These are phyloP conservation scores for Catocala fraxini DNA, from an alignment of 2,888 invertebrate species.

Conservation along the genomic window DNA sequence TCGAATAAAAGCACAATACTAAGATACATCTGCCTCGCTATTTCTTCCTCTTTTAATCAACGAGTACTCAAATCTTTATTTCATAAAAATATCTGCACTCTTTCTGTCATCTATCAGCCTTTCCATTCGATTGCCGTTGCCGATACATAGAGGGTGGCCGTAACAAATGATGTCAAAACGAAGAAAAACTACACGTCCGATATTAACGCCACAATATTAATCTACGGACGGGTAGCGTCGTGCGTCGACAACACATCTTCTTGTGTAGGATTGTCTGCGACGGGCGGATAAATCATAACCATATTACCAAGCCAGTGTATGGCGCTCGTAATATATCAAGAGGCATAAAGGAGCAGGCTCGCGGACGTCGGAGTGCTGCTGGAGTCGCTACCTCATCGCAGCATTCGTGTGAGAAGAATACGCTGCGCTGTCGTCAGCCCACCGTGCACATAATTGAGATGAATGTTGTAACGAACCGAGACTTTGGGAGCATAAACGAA, in stretches of 20 bases:
- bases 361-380: slow-evolving; percentile 49
- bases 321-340: slow-evolving; percentile 75
- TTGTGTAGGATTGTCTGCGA: slow-evolving; percentile 67
- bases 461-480: slow-evolving; percentile 51
- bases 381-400: slow-evolving; percentile 52
- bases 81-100: slow-evolving; percentile 38
- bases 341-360: slow-evolving; percentile 66
- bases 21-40: slow-evolving; percentile 73
- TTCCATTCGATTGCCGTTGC: slow-evolving; percentile 15
- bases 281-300: slow-evolving; percentile 73
- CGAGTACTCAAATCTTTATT: slow-evolving; percentile 58
- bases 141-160: slow-evolving; percentile 32
- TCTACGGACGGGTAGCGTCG: slow-evolving; percentile 56
- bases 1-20: slow-evolving; percentile 82
- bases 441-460: slow-evolving; percentile 56
- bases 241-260: slow-evolving; percentile 66
- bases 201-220: slow-evolving; percentile 69
- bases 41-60: slow-evolving; percentile 76
- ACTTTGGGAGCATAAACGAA: slow-evolving; percentile 12
- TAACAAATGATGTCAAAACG: slow-evolving; percentile 57
- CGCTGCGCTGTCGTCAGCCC: slow-evolving; percentile 33
- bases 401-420: slow-evolving; percentile 53
- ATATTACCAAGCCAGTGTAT: slow-evolving; percentile 76
- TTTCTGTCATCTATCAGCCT: slow-evolving; percentile 11
- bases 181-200: slow-evolving; percentile 68